phyloP scores from a whole-genome alignment of 2,888 invertebrate species.

The Caenorhabditis wallacei region DNA sequence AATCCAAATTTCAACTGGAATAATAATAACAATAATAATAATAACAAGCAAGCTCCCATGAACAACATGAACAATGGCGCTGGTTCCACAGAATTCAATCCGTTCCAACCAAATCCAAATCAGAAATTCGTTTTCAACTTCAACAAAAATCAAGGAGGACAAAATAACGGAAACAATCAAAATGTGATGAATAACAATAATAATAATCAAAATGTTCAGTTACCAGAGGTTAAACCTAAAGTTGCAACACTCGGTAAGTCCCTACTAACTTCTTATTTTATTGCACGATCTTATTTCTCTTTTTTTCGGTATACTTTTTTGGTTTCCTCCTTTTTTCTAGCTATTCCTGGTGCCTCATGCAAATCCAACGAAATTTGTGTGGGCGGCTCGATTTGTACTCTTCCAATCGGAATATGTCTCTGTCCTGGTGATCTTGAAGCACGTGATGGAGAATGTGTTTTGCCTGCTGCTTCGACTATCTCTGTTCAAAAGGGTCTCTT shows the following conservation, averaged over 20 bases:
- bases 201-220: conserved; percentile 41
- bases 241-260: conserved; percentile 71
- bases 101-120: conserved; percentile 69
- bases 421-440: conserved; percentile 81
- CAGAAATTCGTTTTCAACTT: conserved; percentile 63
- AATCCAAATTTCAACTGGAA: conserved; percentile 59
- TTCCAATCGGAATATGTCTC: conserved; percentile 79
- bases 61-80: conserved; percentile 49
- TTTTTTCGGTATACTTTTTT: conserved; percentile 38
- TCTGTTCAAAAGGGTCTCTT: conserved; percentile 68
- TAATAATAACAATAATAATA: conserved; percentile 61
- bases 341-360: conserved; percentile 78
- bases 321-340: conserved; percentile 59
- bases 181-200: conserved; percentile 29
- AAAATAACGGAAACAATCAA: conserved; percentile 14
- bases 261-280: neutral
- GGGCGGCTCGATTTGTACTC: conserved; percentile 81
- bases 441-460: conserved; percentile 79
- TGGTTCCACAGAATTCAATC: conserved; percentile 40
- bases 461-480: conserved; percentile 71
- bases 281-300: conserved; percentile 11
- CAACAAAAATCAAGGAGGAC: conserved; percentile 53
- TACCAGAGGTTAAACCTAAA: conserved; percentile 48
- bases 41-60: conserved; percentile 46
- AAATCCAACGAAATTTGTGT: conserved; percentile 78